Percentiles rank a stretch among this genome's conserved stretches.
Evolutionary conservation across 2,113 vertebrate genomes (phyloP).

Genomic region (Odontophorus gujanensis): DNA sequence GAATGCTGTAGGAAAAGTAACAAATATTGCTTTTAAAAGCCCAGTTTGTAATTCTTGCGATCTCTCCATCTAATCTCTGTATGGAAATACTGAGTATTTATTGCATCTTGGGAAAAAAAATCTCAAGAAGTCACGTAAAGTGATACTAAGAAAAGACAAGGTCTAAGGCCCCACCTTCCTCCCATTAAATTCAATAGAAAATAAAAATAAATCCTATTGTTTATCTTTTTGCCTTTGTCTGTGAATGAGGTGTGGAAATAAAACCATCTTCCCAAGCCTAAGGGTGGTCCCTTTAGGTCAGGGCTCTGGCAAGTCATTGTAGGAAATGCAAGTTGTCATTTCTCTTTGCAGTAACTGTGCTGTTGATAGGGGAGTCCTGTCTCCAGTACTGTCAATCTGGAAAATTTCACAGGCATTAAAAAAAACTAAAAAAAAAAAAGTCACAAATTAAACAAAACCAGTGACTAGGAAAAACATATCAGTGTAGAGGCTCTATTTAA

Average conservation of each 20-base stretch:
- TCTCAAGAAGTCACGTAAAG: background rate
- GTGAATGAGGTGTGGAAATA: conserved; percentile 24
- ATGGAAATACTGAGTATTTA: background rate
- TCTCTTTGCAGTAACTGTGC: background rate
- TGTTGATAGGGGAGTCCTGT: conserved; percentile 22
- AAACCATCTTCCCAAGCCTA: background rate
- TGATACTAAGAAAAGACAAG: conserved; percentile 48
- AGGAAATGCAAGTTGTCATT: conserved; percentile 36
- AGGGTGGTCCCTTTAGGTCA: conserved; percentile 28
- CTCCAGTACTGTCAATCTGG: conserved; percentile 17
- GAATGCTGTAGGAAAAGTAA: background rate
- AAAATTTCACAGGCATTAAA: conserved; percentile 16
- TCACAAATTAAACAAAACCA: conserved; percentile 59
- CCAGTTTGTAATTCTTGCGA: background rate
- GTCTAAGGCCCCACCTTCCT: conserved; percentile 19
- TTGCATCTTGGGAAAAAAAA: background rate
- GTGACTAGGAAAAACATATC: conserved; percentile 52
- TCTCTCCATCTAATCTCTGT: background rate
- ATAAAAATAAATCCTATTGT: conserved; percentile 68
- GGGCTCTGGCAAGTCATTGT: background rate
- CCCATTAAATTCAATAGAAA: conserved; percentile 23
- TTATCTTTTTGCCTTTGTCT: conserved; percentile 21
- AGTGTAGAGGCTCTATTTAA: conserved; percentile 60
- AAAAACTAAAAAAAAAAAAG: background rate
- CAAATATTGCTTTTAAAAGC: background rate